Conservation (phyloP, 2,888 invertebrate genomes). For the Drosophila fulvimacula region DNA sequence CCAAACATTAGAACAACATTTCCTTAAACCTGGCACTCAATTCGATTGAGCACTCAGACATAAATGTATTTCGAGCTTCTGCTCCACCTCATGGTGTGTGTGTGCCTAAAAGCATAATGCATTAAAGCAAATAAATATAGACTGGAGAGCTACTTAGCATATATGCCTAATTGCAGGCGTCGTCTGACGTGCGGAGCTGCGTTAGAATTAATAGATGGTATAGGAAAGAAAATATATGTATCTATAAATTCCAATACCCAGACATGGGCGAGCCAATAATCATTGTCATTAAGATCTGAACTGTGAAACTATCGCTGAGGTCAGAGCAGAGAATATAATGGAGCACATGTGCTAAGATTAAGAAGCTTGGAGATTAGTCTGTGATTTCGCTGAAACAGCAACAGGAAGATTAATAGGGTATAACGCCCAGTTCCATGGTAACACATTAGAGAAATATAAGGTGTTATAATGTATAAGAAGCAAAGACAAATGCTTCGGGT, state of each 20-base stretch:
- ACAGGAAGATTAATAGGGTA: neutral
- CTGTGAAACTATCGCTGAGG: neutral
- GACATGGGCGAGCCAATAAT: neutral
- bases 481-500: too few species aligned
- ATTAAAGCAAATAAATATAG: constrained; percentile 10
- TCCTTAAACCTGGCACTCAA: constrained; percentile 33
- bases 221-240: neutral
- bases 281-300: too few species aligned
- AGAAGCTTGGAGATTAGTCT: neutral
- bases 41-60: constrained; percentile 21
- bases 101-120: constrained; percentile 9
- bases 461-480: too few species aligned
- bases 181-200: neutral
- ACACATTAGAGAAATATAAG: too few species aligned
- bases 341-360: neutral
- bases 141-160: constrained; percentile 10
- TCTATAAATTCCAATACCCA: constrained; percentile 2
- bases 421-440: too few species aligned
- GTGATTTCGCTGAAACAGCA: neutral
- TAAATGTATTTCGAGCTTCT: constrained; percentile 1
- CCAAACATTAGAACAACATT: constrained; percentile 26
- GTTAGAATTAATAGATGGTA: neutral
- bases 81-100: neutral
- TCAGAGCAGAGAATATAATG: neutral
- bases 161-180: constrained; percentile 32